A percentile compares a stretch with the other conserved stretches of the same genome.
Evolutionary conservation across 2,888 invertebrate species (phyloP).

Genomic region (Sinelater perroti): DNA sequence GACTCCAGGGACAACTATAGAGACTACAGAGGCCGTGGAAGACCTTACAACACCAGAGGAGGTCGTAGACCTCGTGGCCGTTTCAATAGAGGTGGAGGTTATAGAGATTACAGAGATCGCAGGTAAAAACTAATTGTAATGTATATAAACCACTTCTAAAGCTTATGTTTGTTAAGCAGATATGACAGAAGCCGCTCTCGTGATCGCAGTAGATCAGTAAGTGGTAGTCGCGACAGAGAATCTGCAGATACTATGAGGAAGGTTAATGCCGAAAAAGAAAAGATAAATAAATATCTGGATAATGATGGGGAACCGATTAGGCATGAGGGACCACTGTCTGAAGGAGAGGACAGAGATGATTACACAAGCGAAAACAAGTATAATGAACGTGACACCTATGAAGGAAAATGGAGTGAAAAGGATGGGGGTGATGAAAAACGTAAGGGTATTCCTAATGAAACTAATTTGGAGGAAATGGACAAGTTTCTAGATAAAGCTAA

Average conservation of each 20-base stretch:
- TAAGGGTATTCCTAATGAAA: constrained; percentile 54
- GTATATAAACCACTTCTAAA: neutral
- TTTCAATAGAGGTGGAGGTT: constrained; percentile 58
- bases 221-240: constrained; percentile 63
- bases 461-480: constrained; percentile 65
- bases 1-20: constrained; percentile 51
- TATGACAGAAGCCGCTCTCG: constrained; percentile 69
- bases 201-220: constrained; percentile 60
- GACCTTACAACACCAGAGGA: constrained; percentile 52
- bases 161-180: constrained; percentile 6
- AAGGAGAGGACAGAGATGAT: constrained; percentile 68
- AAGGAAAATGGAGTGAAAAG: constrained; percentile 73
- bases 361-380: constrained; percentile 58
- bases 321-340: constrained; percentile 67
- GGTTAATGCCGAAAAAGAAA: constrained; percentile 66
- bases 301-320: constrained; percentile 58
- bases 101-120: constrained; percentile 74
- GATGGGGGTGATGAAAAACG: constrained; percentile 41
- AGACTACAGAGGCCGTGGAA: constrained; percentile 55
- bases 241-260: constrained; percentile 62
- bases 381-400: constrained; percentile 71
- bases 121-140: constrained; percentile 49
- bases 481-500: constrained; percentile 66
- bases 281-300: constrained; percentile 67
- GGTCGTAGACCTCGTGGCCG: constrained; percentile 53